Base-by-base conservation (phyloP, 2,113 vertebrate species). In the Cebidichthys violaceus region DNA sequence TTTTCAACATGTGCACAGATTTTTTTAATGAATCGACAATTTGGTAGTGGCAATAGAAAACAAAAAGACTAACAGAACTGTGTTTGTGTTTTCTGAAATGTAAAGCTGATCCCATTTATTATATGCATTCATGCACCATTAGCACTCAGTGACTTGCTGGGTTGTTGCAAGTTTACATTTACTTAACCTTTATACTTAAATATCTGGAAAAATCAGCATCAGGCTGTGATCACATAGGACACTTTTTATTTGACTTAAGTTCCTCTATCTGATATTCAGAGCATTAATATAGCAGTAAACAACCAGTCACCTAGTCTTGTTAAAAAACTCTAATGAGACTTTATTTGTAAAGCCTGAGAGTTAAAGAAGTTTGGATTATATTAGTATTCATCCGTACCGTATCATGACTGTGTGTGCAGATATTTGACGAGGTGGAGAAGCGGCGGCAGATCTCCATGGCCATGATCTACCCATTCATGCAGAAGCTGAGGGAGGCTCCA, bases 401-500 rank as follows among this genome's bases (percentile, higher is more conserved):
- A 1, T 52, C 9, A 15, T 81, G 31, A 52, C 5, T 61, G n/a
- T 70, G 22, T 75, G 74, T 39, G 29, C 81, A 99, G 97, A 99
- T 99, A 88, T 95, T 99, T 83, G 97, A 99, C 0, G 98, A 99
- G 92, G 98, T 99, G 85, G 98, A 99, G 93, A 98, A 98, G 93
- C 93, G 98, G 9, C 95, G 97, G 18, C 97, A 98, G 94, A 98
- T 98, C 85, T 97, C 97, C 86, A 94, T 95, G 95, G 98, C 98
- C 0, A 97, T 99, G 93, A 97, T 99, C 75, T 99, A 99, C 88
- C 98, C 98, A 2, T 99, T 99, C 94, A 99, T 99, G 98, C 98
- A 99, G 90, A 97, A 97, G 67, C 95, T 99, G 13, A 93, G 98
- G 64, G 98, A 99, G 89, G 95, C 97, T 0, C 85, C 96, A 4